These are phyloP conservation scores for Ophion ellenae DNA, from an alignment of 2,888 invertebrate species.

Conservation along the genomic window DNA sequence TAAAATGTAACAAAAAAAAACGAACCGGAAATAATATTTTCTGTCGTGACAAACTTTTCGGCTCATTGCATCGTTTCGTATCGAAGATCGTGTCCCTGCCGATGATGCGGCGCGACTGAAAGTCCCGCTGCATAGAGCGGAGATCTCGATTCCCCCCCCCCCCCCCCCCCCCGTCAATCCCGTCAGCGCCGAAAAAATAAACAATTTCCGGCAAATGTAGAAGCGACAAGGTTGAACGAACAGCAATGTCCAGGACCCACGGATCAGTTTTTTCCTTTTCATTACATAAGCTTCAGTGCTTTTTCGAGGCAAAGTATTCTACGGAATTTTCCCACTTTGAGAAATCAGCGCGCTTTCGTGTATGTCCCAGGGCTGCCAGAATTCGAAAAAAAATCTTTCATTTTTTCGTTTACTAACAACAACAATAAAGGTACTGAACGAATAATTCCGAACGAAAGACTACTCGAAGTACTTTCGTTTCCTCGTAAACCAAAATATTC, in stretches of 20 bases:
- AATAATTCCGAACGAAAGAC: no score
- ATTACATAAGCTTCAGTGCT: slow-evolving; percentile 24
- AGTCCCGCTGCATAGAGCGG: slow-evolving; percentile 45
- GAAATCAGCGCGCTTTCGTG: no score
- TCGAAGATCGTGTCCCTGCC: slow-evolving; percentile 73
- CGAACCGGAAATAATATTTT: background rate
- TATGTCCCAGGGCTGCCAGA: no score
- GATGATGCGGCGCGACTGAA: slow-evolving; percentile 68
- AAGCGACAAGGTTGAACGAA: background rate
- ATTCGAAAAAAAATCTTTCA: no score
- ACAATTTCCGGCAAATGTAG: background rate
- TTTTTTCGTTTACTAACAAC: no score
- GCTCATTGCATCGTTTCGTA: slow-evolving; percentile 75
- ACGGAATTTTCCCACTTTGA: no score
- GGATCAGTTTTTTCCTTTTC: background rate
- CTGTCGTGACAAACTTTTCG: background rate
- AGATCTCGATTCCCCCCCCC: background rate
- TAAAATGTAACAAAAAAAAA: background rate
- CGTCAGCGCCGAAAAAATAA: background rate
- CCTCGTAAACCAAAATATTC: no score
- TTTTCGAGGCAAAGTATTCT: no score
- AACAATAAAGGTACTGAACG: no score
- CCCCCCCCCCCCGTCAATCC: background rate
- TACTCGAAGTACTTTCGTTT: no score
- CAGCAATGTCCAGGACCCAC: no score